Base-by-base conservation (phyloP, 2,113 vertebrate genomes). In the Chamaea fasciata region DNA sequence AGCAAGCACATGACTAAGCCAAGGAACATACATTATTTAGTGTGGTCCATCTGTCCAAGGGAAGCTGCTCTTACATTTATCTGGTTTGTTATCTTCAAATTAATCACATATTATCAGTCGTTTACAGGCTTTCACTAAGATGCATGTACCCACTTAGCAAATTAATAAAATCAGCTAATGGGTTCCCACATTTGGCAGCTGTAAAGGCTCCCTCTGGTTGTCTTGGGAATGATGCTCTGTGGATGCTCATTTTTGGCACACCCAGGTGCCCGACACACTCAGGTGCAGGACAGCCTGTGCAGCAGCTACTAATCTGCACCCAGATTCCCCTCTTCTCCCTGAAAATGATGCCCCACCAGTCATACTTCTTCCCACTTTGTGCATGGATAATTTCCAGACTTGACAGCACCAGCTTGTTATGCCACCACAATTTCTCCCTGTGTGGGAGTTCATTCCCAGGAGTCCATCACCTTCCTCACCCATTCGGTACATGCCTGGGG, bases 221-320 rank as follows among this genome's bases (percentile, higher is more conserved):
- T 27, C 4, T 16, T 74, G 21, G 42, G 84, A 83, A 50, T 7
- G 47, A 42, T 13, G 46, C 27, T 55, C 57, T 23, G 46, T 37
- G 27, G 30, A 75, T 78, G 87, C 50, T 81, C 23, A 13, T 17
- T 94, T 94, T 55, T 70, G 42, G 84, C 50, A 80, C 22, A 23
- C 0, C 0, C 18, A 9, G 49, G 37, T 41, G 52, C 26, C 30
- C 0, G 0, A n/a, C 28, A 31, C 42, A 20, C 11, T 21, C 8
- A 7, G 28, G 17, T 10, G 10, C 64, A 59, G 67, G 78, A 63
- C 17, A 55, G 33, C 47, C 67, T 46, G 62, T 13, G 53, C 56
- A 37, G 82, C 55, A 87, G 30, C 41, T 47, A 19, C 33, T 2
- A 4, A 16, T 27, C 52, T 14, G 22, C 62, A 88, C 47, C 39